A percentile compares a stretch with the other conserved stretches of the same genome.
phyloP scores from a whole-genome alignment of 23 tunicate genomes.

The Styela clava region DNA sequence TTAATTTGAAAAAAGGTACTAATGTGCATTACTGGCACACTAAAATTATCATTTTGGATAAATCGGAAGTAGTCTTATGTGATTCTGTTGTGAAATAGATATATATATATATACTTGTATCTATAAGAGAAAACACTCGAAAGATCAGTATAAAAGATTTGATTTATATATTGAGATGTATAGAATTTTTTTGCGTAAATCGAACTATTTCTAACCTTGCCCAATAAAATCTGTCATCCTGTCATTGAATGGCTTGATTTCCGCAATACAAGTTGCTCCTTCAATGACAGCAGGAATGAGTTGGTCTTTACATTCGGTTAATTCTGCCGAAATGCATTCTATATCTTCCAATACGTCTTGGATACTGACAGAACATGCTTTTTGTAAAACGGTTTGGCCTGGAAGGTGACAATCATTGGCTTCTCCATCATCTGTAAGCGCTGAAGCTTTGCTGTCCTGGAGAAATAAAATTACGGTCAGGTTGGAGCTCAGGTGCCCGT shows the following conservation, averaged over 20 bases:
- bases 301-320: conserved; percentile 57
- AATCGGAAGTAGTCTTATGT: too few species aligned
- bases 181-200: too few species aligned
- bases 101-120: too few species aligned
- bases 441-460: neutral
- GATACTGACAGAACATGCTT: conserved; percentile 33
- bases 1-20: too few species aligned
- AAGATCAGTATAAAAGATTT: too few species aligned
- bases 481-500: too few species aligned
- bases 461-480: neutral
- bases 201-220: conserved; percentile 55
- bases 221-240: conserved; percentile 50
- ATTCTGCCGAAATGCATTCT: conserved; percentile 42
- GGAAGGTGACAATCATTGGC: conserved; percentile 51
- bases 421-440: conserved; percentile 1
- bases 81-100: too few species aligned
- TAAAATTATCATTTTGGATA: too few species aligned
- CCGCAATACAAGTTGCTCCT: conserved; percentile 60
- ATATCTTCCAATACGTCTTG: conserved; percentile 52
- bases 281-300: conserved; percentile 55
- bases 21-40: too few species aligned
- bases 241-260: conserved; percentile 37
- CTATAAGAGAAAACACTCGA: too few species aligned
- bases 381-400: conserved; percentile 28
- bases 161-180: too few species aligned